A percentile compares a stretch with the other conserved stretches of the same genome.
Conservation (phyloP, 2,113 vertebrate species). For the Eolophus roseicapilla region DNA sequence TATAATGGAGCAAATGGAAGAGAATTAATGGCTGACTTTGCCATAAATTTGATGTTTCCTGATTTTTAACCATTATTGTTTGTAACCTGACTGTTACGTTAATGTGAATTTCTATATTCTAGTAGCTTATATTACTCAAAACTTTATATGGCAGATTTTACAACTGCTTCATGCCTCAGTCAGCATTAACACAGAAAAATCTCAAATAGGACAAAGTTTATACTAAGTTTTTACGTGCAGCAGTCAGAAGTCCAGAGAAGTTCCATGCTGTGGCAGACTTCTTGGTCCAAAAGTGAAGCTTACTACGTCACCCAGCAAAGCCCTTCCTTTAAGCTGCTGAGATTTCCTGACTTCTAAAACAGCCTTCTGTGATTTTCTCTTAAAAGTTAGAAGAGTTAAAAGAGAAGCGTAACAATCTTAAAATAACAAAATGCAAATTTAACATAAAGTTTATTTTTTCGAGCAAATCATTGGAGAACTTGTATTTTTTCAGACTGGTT, state of each 20-base stretch:
- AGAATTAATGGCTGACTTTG: neutral
- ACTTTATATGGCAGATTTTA: neutral
- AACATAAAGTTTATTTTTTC: neutral
- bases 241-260: neutral
- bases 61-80: neutral
- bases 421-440: neutral
- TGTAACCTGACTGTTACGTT: neutral
- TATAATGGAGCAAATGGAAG: slow-evolving; percentile 3
- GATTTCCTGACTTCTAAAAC: neutral
- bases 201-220: neutral
- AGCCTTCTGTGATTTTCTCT: neutral
- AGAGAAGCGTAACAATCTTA: neutral
- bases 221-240: neutral
- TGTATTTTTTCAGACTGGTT: neutral
- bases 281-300: neutral
- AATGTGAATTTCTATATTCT: neutral
- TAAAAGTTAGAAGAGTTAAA: neutral
- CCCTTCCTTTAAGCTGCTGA: neutral
- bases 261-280: neutral
- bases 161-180: neutral
- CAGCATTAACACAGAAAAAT: neutral
- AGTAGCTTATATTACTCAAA: neutral
- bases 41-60: neutral
- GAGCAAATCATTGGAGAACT: neutral
- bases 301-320: neutral